phyloP scores from a whole-genome alignment of 1,140 invertebrate genomes.

The Trachelipus rathkii region DNA sequence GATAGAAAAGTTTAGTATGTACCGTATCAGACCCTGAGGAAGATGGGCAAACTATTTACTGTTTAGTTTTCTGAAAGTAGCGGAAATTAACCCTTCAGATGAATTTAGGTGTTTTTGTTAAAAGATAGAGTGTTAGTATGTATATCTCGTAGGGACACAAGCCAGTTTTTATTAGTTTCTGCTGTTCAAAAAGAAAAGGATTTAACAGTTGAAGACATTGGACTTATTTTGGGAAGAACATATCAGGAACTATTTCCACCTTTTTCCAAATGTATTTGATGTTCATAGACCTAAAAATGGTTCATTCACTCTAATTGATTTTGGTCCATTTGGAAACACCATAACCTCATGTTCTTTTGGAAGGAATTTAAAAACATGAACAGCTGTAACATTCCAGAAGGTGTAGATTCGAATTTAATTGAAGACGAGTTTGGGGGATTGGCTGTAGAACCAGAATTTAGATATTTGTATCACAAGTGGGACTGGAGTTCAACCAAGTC shows the following conservation, averaged over 20 bases:
- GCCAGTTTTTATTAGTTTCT: neutral
- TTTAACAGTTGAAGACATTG: neutral
- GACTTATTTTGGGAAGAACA: neutral
- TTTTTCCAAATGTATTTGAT: neutral
- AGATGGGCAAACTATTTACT: slow-evolving; percentile 22
- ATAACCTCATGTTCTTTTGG: neutral
- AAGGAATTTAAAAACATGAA: too few species aligned
- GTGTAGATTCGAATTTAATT: neutral
- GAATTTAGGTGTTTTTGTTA: slow-evolving; percentile 42
- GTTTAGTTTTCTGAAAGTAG: slow-evolving; percentile 33
- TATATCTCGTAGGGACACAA: neutral
- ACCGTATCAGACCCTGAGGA: slow-evolving; percentile 26
- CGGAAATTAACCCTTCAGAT: slow-evolving; percentile 38
- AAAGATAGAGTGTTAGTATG: slow-evolving; percentile 31
- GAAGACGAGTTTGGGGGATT: neutral
- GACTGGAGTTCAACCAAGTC: slow-evolving; percentile 24
- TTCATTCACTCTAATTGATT: neutral
- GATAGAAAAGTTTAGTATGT: too few species aligned
- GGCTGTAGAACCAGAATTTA: slow-evolving; percentile 11
- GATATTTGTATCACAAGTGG: slow-evolving; percentile 25
- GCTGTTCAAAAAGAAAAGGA: neutral
- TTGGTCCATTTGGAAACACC: neutral
- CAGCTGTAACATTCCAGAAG: neutral
- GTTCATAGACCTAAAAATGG: neutral
- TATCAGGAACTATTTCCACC: neutral